Base-by-base conservation (phyloP, 2,888 invertebrate genomes). In the Sphaeridia pumilis region DNA sequence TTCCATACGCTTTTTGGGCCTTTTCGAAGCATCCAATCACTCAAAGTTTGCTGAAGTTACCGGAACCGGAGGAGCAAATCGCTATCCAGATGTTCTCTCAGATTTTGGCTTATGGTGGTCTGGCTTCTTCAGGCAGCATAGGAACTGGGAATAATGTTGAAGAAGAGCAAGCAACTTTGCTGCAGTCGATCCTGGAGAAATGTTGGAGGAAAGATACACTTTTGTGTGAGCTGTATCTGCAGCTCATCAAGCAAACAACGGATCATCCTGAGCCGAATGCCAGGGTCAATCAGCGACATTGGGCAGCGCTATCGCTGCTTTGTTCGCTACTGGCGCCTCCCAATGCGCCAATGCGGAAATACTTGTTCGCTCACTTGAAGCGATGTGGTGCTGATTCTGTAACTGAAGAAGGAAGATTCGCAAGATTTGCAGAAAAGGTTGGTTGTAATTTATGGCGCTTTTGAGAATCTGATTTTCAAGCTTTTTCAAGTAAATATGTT, bases 331-430 rank as follows among this genome's bases (percentile, higher is more conserved):
- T 90, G 49, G 93, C 93, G 24, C 84, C 89, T 14, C 83, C 86
- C 67, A 85, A 88, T 70, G 43, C 53, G 5, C 79, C 84, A 2
- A 79, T 93, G 58, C 76, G 90, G 34, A 82, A 88, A 66, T 85
- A 93, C 71, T 75, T 94, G 50, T 82, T 89, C 42, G 83, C 89
- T 0, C 94, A 94, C 70, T 75, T 94, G 66, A 84, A 89, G 63
- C 80, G 88, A 66, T 87, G 92, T 68, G 83, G 89, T 27, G 82
- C 86, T 57, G 87, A 88, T 71, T 85, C 83, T 64, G 81, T 85
- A 0, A 87, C 88, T 0, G 92, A 93, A 70, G 93, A 94, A 72
- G 93, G 92, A 41, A 88, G 89, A 74, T 94, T 87, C 71, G 92
- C 94, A 0, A 73, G 92, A 59, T 86, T 93, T 69, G 89, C 92